Evolutionary conservation across 2,888 invertebrate genomes (phyloP).

Genomic region (Drosophila quinaria): DNA sequence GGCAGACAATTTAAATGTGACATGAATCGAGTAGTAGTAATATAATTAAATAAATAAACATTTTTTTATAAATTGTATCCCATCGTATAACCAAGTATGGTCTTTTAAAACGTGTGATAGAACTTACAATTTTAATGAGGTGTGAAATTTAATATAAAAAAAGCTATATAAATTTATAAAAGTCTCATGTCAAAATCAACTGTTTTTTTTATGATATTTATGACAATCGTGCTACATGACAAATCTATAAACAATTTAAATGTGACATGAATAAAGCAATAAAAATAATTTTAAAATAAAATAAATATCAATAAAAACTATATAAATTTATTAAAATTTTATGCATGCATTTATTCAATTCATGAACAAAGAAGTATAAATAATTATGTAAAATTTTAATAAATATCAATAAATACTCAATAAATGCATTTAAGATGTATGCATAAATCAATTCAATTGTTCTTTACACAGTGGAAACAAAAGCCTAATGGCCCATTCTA

Average conservation of each 20-base stretch:
- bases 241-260: background rate
- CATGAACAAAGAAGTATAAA: background rate
- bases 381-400: constrained; percentile 6
- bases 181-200: too few relatives aligned
- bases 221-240: background rate
- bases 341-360: background rate
- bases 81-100: background rate
- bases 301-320: background rate
- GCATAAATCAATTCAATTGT: constrained; percentile 33
- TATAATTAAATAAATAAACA: background rate
- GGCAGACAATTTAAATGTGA: background rate
- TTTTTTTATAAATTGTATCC: background rate
- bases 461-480: constrained; percentile 21
- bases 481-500: constrained; percentile 41
- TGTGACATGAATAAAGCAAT: background rate
- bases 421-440: constrained; percentile 19
- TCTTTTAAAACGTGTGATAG: background rate
- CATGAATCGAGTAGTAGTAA: background rate
- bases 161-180: too few relatives aligned
- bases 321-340: background rate
- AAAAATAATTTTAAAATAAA: background rate
- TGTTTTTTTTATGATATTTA: too few relatives aligned
- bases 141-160: too few relatives aligned
- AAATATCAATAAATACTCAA: constrained; percentile 5
- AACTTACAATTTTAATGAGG: background rate